These are phyloP conservation scores for Cosmopolites sordidus DNA, from an alignment of 2,888 invertebrate species.

Conservation along the genomic window DNA sequence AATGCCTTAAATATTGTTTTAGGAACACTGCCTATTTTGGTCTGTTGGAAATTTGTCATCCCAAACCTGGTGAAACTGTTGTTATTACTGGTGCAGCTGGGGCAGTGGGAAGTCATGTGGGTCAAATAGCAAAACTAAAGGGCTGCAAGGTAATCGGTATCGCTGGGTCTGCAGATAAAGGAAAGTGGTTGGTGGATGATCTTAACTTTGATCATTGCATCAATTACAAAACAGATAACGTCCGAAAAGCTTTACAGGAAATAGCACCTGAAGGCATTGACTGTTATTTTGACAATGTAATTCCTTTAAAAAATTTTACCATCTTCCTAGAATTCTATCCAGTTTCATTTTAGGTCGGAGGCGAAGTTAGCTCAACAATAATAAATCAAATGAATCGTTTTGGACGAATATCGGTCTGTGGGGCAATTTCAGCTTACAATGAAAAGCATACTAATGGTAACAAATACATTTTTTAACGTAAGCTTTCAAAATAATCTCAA, in stretches of 20 bases:
- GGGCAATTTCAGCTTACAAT: slow-evolving; percentile 66
- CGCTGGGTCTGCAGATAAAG: slow-evolving; percentile 68
- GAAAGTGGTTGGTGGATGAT: slow-evolving; percentile 60
- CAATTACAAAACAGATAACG: slow-evolving; percentile 65
- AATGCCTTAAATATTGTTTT: background rate
- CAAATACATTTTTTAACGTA: too few relatives aligned
- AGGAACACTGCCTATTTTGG: slow-evolving; percentile 67
- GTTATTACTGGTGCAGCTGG: slow-evolving; percentile 73
- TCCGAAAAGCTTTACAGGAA: slow-evolving; percentile 54
- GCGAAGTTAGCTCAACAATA: slow-evolving; percentile 62
- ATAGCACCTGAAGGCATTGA: slow-evolving; percentile 68
- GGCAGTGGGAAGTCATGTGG: slow-evolving; percentile 72
- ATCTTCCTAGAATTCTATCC: background rate
- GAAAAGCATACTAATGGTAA: slow-evolving; percentile 39
- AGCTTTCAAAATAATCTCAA: too few relatives aligned
- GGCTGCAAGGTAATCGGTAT: slow-evolving; percentile 66
- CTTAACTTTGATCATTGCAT: slow-evolving; percentile 65
- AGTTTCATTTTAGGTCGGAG: slow-evolving; percentile 48
- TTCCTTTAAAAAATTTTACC: background rate
- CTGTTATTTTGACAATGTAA: slow-evolving; percentile 74
- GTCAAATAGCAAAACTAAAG: slow-evolving; percentile 65
- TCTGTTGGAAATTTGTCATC: slow-evolving; percentile 64
- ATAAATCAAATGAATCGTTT: slow-evolving; percentile 61
- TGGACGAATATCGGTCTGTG: slow-evolving; percentile 66
- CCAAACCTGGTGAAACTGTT: slow-evolving; percentile 69